A percentile compares a stretch with the other conserved stretches of the same genome.
Evolutionary conservation across 2,888 invertebrate species (phyloP).

Genomic region (Myopa testacea): DNA sequence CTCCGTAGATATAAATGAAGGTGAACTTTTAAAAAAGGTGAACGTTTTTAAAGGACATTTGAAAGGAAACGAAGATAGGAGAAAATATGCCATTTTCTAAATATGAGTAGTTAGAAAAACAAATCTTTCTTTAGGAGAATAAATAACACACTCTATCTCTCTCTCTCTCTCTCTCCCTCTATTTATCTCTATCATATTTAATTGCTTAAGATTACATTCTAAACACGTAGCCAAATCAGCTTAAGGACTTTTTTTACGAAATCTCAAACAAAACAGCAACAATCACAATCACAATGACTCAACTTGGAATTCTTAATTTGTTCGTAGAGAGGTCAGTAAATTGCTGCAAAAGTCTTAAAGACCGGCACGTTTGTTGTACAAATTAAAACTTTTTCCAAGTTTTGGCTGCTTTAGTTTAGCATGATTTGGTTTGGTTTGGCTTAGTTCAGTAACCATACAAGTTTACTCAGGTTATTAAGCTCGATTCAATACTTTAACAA

Average conservation of each 20-base stretch:
- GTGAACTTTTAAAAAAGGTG: too few relatives aligned
- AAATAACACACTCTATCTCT: too few relatives aligned
- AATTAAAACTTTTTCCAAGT: conserved; percentile 12
- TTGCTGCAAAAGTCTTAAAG: neutral
- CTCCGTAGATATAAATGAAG: too few relatives aligned
- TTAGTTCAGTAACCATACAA: neutral
- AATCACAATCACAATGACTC: neutral
- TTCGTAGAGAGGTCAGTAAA: neutral
- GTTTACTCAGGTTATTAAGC: neutral
- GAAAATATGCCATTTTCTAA: too few relatives aligned
- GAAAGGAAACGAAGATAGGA: too few relatives aligned
- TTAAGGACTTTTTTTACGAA: conserved; percentile 9
- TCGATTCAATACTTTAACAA: too few relatives aligned
- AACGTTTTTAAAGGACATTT: too few relatives aligned
- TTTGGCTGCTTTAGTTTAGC: neutral
- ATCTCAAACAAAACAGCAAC: neutral
- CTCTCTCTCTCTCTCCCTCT: neutral
- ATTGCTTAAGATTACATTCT: conserved; percentile 16
- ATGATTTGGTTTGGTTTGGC: too few relatives aligned
- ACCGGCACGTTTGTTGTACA: conserved; percentile 8
- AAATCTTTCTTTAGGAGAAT: too few relatives aligned
- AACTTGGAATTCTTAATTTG: neutral
- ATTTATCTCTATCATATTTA: neutral
- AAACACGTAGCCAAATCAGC: conserved; percentile 34
- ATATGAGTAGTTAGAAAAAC: too few relatives aligned